phyloP scores from a whole-genome alignment of 2,888 invertebrate genomes.

The Myathropa florea region DNA sequence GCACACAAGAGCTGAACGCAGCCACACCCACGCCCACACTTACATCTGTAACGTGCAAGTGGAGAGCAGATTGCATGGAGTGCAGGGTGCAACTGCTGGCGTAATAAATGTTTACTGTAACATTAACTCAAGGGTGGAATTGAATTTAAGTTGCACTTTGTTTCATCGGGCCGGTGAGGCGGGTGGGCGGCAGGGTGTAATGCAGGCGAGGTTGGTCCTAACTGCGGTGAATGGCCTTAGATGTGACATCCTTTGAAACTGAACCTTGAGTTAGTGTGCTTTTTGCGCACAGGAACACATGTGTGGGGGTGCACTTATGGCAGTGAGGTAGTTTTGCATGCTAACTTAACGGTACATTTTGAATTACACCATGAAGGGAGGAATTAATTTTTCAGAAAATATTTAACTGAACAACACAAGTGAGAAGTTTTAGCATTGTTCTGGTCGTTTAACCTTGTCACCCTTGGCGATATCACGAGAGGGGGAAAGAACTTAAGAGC shows the following conservation, averaged over 20 bases:
- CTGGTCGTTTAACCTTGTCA: slow-evolving; percentile 64
- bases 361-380: slow-evolving; percentile 36
- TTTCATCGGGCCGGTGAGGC: background rate
- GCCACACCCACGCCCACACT: background rate
- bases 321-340: background rate
- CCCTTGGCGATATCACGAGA: slow-evolving; percentile 9
- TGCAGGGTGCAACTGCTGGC: slow-evolving; percentile 14
- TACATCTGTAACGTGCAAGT: background rate
- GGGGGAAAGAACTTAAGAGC: background rate
- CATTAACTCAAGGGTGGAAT: slow-evolving; percentile 61
- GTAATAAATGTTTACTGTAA: slow-evolving; percentile 63
- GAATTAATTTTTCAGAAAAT: slow-evolving; percentile 64
- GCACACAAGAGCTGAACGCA: background rate
- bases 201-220: background rate
- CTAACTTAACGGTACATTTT: slow-evolving; percentile 13
- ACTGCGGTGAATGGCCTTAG: slow-evolving; percentile 52
- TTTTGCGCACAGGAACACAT: background rate
- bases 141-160: slow-evolving; percentile 47
- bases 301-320: background rate
- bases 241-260: slow-evolving; percentile 40
- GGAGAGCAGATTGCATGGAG: background rate
- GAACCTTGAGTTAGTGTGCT: slow-evolving; percentile 23
- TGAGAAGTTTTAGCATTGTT: slow-evolving; percentile 46
- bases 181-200: background rate
- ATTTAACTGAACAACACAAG: slow-evolving; percentile 49